Evolutionary conservation across 2,888 invertebrate genomes (phyloP).

Genomic region (Hirtodrosophila alboralis): DNA sequence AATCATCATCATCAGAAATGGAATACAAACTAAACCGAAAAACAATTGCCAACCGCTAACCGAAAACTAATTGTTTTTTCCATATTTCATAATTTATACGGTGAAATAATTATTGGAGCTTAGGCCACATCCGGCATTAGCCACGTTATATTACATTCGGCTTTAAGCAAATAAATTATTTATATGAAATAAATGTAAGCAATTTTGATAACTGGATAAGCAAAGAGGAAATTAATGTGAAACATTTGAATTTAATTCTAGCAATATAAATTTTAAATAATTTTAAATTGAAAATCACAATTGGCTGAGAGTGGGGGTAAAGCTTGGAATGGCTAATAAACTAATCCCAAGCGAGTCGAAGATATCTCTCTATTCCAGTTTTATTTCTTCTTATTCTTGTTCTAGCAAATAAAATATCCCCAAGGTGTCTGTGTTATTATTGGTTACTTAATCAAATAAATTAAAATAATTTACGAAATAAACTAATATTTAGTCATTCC

Average conservation of each 20-base stretch:
- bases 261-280: too few relatives aligned
- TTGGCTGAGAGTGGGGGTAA: too few relatives aligned
- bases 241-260: too few relatives aligned
- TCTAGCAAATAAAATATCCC: too few relatives aligned
- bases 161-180: conserved; percentile 62
- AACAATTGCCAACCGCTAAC: conserved; percentile 58
- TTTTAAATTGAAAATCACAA: conserved; percentile 4
- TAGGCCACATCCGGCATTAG: conserved; percentile 70
- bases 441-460: too few relatives aligned
- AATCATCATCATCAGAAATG: not conserved
- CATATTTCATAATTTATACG: conserved; percentile 68
- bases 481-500: not conserved
- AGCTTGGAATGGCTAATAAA: too few relatives aligned
- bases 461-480: too few relatives aligned
- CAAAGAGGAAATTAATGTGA: not conserved
- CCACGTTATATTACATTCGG: conserved; percentile 29
- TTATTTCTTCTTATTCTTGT: too few relatives aligned
- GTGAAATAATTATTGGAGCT: conserved; percentile 70
- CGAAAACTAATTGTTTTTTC: conserved; percentile 69
- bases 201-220: conserved; percentile 15
- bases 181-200: conserved; percentile 44
- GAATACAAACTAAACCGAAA: conserved; percentile 8
- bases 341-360: too few relatives aligned
- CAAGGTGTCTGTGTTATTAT: too few relatives aligned
- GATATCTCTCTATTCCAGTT: too few relatives aligned